Evolutionary conservation across 2,888 invertebrate species (phyloP), one percentile per base, ranked within the genome.

Genomic region (Lamellibrachia columna): DNA sequence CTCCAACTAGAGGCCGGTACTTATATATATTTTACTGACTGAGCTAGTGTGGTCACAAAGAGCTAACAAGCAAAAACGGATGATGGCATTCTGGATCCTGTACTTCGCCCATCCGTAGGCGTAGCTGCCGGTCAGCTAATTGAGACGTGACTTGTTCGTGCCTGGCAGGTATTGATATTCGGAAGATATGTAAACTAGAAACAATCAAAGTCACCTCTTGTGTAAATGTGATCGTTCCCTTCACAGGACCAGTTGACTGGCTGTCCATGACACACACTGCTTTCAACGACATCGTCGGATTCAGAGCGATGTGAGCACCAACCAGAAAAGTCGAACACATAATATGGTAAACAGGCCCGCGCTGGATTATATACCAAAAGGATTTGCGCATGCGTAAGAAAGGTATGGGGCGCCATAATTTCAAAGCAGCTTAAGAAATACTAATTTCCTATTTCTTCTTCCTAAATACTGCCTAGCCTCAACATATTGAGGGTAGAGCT

Each of bases 201-300:
- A 55, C 75, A 92, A 53, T 90, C 55, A n/a, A 53, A 52, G 92
- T 55, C 91, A 94, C 94, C 92, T 93, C 97, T 97, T 98, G 98
- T 93, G 97, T 97, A 96, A 99, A 98, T 96, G 97, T 97, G 93
- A 99, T 97, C 9, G 98, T 98, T 94, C 99, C 99, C 95, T 97
- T 97, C 90, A 98, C 98, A 8, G 53, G 93, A 75, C 96, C 95
- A 96, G 98, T 98, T 53, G 98, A 98, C 94, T 75, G 75, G 75
- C 75, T 75, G 75, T 98, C 98, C 94, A 99, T 97, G 95, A 98
- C 98, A 96, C 98, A 98, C 93, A 98, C 98, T 93, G 98, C 98
- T 97, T 98, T 98, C 52, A 97, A 58, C 90, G 90, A n/a, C 92
- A 92, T 93, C 75, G 15, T 75, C 75, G 75, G 53, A 53, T 53